These are phyloP conservation scores for Acanthisitta chloris DNA, from an alignment of 2,113 vertebrate species.

Conservation along the genomic window DNA sequence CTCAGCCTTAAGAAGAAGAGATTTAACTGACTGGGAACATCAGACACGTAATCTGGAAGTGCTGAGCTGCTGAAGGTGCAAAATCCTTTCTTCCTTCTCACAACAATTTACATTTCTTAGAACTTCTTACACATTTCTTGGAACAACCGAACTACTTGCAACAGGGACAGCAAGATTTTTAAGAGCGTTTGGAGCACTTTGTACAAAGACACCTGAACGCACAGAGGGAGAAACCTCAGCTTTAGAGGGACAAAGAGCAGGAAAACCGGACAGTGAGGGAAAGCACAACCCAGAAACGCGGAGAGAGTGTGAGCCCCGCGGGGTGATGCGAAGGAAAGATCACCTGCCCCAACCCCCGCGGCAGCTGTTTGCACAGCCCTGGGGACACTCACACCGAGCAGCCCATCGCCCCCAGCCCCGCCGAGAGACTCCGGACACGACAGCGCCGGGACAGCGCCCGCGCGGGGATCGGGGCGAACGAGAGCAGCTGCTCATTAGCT, in stretches of 20 bases:
- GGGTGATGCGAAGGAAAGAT: accelerated
- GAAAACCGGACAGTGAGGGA: accelerated
- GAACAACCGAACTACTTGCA: background rate
- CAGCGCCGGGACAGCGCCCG: accelerated
- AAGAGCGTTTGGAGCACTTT: background rate
- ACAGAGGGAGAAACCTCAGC: background rate
- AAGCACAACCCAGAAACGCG: background rate
- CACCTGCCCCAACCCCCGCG: accelerated
- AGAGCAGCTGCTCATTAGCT: background rate
- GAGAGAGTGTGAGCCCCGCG: background rate
- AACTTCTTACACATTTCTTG: background rate
- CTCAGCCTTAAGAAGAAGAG: background rate
- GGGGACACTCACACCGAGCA: accelerated
- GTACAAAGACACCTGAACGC: background rate
- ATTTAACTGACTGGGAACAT: background rate
- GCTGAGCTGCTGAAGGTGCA: background rate
- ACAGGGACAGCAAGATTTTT: accelerated
- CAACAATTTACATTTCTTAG: background rate
- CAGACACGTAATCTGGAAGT: accelerated
- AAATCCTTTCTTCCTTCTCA: background rate
- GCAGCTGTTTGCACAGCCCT: background rate
- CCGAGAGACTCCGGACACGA: no score
- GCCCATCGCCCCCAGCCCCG: accelerated
- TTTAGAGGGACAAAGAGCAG: accelerated
- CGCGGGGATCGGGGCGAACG: background rate